These are phyloP conservation scores for Agrilus mali DNA, from an alignment of 2,888 invertebrate species.

Conservation along the genomic window DNA sequence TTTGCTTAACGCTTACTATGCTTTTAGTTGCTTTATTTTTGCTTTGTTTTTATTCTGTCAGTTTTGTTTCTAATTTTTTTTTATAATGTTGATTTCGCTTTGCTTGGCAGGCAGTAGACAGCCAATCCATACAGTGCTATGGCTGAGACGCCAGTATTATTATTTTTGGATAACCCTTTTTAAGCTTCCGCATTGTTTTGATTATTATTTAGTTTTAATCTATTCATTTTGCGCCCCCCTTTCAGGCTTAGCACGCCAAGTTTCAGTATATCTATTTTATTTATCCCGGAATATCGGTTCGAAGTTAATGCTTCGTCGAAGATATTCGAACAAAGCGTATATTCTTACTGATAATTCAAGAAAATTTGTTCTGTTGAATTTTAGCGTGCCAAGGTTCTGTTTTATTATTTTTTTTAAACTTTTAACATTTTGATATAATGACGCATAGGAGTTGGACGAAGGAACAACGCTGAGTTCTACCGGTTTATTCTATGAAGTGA, in stretches of 20 bases:
- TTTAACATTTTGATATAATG: conserved; percentile 25
- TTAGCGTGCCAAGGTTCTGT: conserved; percentile 6
- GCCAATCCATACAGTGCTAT: conserved; percentile 19
- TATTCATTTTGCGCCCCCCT: neutral
- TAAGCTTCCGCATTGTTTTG: conserved; percentile 29
- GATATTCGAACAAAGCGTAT: too few species aligned
- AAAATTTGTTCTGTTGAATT: conserved; percentile 1
- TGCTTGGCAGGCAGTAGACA: conserved; percentile 24
- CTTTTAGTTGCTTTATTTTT: conserved; percentile 22
- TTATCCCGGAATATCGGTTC: too few species aligned
- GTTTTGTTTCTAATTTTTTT: conserved; percentile 14
- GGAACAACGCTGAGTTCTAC: conserved; percentile 30
- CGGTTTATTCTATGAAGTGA: conserved; percentile 32
- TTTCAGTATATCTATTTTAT: too few species aligned
- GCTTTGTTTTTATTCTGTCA: conserved; percentile 9
- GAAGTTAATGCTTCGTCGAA: too few species aligned
- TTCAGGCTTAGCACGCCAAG: too few species aligned
- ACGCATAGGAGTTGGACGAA: conserved; percentile 36
- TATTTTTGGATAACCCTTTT: conserved; percentile 34
- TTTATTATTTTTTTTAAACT: conserved; percentile 1
- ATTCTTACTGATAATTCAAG: too few species aligned
- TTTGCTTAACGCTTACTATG: conserved; percentile 15
- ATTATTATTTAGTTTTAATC: conserved; percentile 4
- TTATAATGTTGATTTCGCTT: conserved; percentile 19
- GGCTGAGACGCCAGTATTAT: conserved; percentile 23